Conservation (phyloP, 2,113 vertebrate species). For the Numida meleagris region DNA sequence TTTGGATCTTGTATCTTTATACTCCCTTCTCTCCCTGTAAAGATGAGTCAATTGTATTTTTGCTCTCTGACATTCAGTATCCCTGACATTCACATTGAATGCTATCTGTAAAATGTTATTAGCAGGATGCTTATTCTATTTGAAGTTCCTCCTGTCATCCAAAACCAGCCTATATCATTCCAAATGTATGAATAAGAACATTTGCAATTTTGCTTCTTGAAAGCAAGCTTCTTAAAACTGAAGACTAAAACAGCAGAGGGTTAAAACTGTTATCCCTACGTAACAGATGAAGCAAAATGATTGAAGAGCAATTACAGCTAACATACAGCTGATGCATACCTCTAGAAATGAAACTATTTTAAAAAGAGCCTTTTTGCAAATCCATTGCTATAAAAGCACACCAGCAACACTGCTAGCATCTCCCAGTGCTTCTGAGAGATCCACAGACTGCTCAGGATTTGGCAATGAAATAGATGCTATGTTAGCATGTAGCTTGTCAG, state of each 20-base stretch:
- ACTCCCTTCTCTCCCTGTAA: background rate
- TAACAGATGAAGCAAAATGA: background rate
- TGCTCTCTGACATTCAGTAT: background rate
- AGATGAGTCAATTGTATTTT: background rate
- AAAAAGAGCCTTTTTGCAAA: background rate
- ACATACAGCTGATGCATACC: background rate
- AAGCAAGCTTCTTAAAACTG: background rate
- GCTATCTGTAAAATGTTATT: background rate
- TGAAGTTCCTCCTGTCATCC: background rate
- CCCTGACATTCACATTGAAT: background rate
- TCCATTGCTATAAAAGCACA: fast-evolving
- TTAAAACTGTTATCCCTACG: background rate
- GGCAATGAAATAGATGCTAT: background rate
- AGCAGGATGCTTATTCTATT: background rate
- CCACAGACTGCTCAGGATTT: background rate
- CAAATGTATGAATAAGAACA: background rate
- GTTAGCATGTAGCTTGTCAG: background rate
- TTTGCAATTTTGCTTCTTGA: background rate
- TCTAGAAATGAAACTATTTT: background rate
- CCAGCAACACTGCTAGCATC: background rate
- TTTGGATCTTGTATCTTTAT: background rate
- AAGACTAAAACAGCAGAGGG: background rate
- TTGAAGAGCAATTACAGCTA: background rate
- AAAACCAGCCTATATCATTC: background rate
- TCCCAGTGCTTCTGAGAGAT: background rate